Evolutionary conservation across 2,113 vertebrate genomes (phyloP), one percentile per base, ranked within the genome.

Genomic region (Dunckerocampus dactyliophorus): DNA sequence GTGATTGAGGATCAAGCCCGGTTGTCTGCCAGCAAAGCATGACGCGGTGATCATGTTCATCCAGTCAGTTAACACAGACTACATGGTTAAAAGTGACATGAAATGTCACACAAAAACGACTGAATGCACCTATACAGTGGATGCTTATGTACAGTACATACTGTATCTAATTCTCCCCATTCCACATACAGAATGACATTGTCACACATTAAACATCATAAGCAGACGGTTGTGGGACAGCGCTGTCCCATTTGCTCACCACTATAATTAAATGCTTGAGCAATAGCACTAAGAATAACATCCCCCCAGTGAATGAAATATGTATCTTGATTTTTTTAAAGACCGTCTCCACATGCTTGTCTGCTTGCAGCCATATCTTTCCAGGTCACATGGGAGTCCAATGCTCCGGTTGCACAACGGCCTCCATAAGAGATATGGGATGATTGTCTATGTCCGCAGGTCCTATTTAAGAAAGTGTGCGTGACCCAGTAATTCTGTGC

Each of bases 391-490:
- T 7, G 31, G 31, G 31, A 34, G 31, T 34, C 31, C 31, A 64
- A 54, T 66, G 31, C 31, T 34, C 31, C 31, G 7, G 31, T 67
- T 68, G 45, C 65, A 76, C 53, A 49, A 39, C n/a, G 58, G 45
- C 55, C 34, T 45, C 47, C 55, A 45, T 34, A 72, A 80, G 43
- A 65, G 55, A 73, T 66, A 68, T 63, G 31, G 58, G 61, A 76
- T 80, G 67, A 69, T 69, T 77, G 71, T 73, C 67, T 77, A 72
- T 60, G 72, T 77, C 69, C 52, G 56, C 3, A 0, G 28, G 61
- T 71, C 31, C 62, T 71, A 52, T 77, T 73, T 76, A 16, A 19
- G 47, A 54, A 43, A n/a, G n/a, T 3, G 17, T 51, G 58, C 45
- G 64, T 65, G 68, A 76, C 49, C 62, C 47, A 15, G 31, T 51